These are phyloP conservation scores for Escarpia spicata DNA, from an alignment of 2,888 invertebrate genomes.

Conservation along the genomic window DNA sequence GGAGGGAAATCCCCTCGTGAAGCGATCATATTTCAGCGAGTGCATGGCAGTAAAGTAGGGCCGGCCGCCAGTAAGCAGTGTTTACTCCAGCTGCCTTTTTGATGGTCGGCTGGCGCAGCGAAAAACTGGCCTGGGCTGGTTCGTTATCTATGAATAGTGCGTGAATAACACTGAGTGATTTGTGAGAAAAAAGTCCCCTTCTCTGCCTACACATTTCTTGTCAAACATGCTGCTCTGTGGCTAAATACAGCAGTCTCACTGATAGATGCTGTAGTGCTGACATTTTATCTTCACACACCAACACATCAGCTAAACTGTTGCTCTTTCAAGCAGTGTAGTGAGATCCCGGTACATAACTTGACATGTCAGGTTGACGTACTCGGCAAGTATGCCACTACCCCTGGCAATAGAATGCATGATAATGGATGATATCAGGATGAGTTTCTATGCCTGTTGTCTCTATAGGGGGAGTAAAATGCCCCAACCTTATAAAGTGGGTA, in stretches of 20 bases:
- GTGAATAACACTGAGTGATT: background rate
- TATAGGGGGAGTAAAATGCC: too few relatives aligned
- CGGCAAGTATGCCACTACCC: background rate
- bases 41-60: background rate
- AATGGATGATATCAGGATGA: background rate
- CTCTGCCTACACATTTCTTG: background rate
- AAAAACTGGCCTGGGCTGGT: background rate
- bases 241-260: background rate
- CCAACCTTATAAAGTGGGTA: too few relatives aligned
- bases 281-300: background rate
- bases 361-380: background rate
- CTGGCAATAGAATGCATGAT: background rate
- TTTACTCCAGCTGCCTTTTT: background rate
- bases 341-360: background rate
- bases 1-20: background rate
- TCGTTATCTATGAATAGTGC: background rate
- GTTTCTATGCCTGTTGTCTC: background rate
- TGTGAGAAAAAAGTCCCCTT: background rate
- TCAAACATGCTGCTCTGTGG: background rate
- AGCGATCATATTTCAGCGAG: background rate
- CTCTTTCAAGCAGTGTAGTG: background rate
- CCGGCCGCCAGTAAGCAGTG: background rate
- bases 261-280: background rate
- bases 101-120: background rate
- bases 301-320: background rate